Base-by-base conservation (phyloP, 2,888 invertebrate genomes). In the Priapulus caudatus region DNA sequence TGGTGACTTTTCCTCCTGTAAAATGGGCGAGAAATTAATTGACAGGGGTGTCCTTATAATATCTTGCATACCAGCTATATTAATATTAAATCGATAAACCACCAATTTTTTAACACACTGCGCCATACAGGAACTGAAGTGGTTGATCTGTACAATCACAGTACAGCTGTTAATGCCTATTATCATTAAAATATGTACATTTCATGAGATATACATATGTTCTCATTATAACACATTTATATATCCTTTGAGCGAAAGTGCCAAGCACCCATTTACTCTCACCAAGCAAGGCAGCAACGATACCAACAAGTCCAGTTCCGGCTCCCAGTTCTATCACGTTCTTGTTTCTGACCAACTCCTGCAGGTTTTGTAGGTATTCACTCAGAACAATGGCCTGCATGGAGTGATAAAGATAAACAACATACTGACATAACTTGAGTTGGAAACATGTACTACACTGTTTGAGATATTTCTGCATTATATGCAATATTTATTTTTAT, bases 271-370 rank as follows among this genome's bases (percentile, higher is more conserved):
- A n/a, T n/a, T n/a, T n/a, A n/a, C n/a, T n/a, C 33, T 53, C 59
- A 68, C 70, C 70, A 46, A 66, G 49, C 4, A 64, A 48, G 20
- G 65, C 61, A 15, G 66, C 64, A 3, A 66, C 63, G 43, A 70
- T 64, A 23, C 69, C 69, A 16, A 64, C 64, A 20, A 69, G 53
- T 5, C 70, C 70, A 15, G 69, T 67, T 4, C 70, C 70, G 19
- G 70, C 65, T 44, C 70, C 70, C 2, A 70, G 63, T 54, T 70
- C 70, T 43, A 70, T 55, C 3, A 69, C 61, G n/a, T 33, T 55
- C 48, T 64, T 64, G 48, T 64, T 55, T 33, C 33, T 33, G 33
- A 33, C 10, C 10, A 33, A n/a, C 10, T 33, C 33, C 33, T n/a
- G 5, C 10, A 5, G 33, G 22, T 56, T 45, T 23, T 62, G 60